A percentile compares a stretch with the other conserved stretches of the same genome.
phyloP scores from a whole-genome alignment of 2,113 vertebrate genomes.

The Megaceryle torquata region DNA sequence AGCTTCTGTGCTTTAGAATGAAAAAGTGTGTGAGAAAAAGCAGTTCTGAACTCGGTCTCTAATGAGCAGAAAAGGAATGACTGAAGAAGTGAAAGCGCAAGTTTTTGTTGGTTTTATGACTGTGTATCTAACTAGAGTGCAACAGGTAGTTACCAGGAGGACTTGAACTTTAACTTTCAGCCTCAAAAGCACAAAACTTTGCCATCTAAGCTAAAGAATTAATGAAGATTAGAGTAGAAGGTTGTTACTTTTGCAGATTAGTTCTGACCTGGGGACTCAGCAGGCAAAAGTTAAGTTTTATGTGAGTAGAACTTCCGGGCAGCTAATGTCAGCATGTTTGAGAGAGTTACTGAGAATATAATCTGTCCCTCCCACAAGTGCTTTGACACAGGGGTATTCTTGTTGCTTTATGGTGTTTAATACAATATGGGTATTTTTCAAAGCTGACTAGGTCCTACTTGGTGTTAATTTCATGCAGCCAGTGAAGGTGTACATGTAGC shows the following conservation, averaged over 20 bases:
- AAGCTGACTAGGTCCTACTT: not conserved
- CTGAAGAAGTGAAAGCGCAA: not conserved
- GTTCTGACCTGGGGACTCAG: not conserved
- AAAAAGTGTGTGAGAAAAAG: not conserved
- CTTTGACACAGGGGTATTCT: not conserved
- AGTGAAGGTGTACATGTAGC: not conserved
- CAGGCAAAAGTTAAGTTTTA: not conserved
- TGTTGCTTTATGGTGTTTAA: not conserved
- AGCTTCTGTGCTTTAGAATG: not conserved
- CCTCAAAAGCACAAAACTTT: not conserved
- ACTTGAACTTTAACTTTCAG: not conserved
- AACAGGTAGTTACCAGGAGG: not conserved
- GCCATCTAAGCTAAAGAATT: not conserved
- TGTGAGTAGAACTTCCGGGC: not conserved
- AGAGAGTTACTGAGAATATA: not conserved
- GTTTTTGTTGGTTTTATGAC: not conserved
- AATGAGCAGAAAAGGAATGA: not conserved
- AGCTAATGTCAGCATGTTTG: not conserved
- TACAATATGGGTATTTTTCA: not conserved
- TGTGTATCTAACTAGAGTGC: not conserved
- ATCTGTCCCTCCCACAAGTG: not conserved
- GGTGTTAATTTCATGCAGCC: not conserved
- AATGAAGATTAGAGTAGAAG: not conserved
- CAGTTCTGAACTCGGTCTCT: not conserved
- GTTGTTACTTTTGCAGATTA: not conserved